Evolutionary conservation across 2,888 invertebrate genomes (phyloP).

Genomic region (Andrena bicolor): DNA sequence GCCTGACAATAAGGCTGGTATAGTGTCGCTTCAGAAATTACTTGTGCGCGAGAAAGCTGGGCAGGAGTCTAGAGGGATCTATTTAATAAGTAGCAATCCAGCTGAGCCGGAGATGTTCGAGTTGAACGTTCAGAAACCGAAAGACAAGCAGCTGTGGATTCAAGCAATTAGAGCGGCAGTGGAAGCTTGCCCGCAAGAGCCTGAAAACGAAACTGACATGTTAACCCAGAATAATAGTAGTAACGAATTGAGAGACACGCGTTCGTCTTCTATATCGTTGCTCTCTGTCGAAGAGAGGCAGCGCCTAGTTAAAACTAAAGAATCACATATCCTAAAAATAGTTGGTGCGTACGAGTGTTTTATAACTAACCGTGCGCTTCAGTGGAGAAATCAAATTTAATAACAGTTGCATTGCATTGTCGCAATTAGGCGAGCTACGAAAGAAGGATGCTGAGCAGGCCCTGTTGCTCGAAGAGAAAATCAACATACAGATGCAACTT

Average conservation of each 20-base stretch:
- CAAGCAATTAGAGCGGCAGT: conserved; percentile 94
- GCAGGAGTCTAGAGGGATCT: conserved; percentile 94
- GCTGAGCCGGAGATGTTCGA: conserved; percentile 98
- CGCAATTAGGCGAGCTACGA: conserved; percentile 90
- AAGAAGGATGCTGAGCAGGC: conserved; percentile 96
- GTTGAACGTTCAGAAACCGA: conserved; percentile 93
- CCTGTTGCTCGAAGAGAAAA: conserved; percentile 94
- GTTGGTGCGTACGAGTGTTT: conserved; percentile 88
- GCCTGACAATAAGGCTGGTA: conserved; percentile 98
- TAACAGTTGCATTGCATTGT: conserved; percentile 9
- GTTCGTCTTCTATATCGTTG: conserved; percentile 80
- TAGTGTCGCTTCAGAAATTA: conserved; percentile 96
- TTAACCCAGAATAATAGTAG: conserved; percentile 75
- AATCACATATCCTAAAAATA: conserved; percentile 92
- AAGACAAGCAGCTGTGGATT: conserved; percentile 96
- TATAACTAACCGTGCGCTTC: conserved; percentile 28
- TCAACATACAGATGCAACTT: conserved; percentile 92
- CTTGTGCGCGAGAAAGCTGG: conserved; percentile 97
- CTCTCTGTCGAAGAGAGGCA: conserved; percentile 91
- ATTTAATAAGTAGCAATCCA: conserved; percentile 96
- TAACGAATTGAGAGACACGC: conserved; percentile 76
- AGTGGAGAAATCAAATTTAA: background rate
- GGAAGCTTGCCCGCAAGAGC: conserved; percentile 93
- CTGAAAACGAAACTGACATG: conserved; percentile 88
- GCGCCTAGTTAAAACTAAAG: conserved; percentile 91